Evolutionary conservation across 1,140 invertebrate species (phyloP).

Genomic region (Calephelis virginiensis): DNA sequence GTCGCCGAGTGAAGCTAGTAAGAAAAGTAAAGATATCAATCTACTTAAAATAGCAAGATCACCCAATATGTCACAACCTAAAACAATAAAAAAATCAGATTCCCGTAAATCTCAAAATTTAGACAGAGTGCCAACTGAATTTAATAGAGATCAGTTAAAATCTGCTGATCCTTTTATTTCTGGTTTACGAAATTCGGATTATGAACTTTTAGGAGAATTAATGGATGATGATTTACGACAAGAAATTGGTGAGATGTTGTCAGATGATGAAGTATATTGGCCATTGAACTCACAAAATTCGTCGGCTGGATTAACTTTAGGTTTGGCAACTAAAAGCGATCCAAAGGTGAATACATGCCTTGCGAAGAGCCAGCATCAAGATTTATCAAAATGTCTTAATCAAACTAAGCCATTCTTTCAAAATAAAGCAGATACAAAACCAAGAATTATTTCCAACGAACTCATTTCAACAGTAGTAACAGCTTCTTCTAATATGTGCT

Average conservation of each 20-base stretch:
- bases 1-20: neutral
- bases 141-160: slow-evolving; percentile 21
- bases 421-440: neutral
- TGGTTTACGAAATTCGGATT: slow-evolving; percentile 56
- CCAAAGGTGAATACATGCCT: neutral
- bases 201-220: slow-evolving; percentile 63
- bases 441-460: slow-evolving; percentile 7
- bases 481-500: neutral
- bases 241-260: slow-evolving; percentile 65
- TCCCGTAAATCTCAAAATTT: neutral
- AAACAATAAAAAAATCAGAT: neutral
- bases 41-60: neutral
- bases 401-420: neutral
- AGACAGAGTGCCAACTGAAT: neutral
- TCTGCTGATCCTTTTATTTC: slow-evolving; percentile 53
- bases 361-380: neutral
- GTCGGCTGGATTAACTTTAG: neutral
- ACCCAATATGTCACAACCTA: neutral
- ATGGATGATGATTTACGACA: slow-evolving; percentile 67
- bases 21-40: slow-evolving; percentile 6
- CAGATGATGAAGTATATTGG: slow-evolving; percentile 53
- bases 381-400: neutral
- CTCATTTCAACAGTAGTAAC: neutral
- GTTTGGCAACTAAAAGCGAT: neutral
- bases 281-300: slow-evolving; percentile 18